Evolutionary conservation across 2,888 invertebrate species (phyloP).

Genomic region (Scaeva pyrastri): DNA sequence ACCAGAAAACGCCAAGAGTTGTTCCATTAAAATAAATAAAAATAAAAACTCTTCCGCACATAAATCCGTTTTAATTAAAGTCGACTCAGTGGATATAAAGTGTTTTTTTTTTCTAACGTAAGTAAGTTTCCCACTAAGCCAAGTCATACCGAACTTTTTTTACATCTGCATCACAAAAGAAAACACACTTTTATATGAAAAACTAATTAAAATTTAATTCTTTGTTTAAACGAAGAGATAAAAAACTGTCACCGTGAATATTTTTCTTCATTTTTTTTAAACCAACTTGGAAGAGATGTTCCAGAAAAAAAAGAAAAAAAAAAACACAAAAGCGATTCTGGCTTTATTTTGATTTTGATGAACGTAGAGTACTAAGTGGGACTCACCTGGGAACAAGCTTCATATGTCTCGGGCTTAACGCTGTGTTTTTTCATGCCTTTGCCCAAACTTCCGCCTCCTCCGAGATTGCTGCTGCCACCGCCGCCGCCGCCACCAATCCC

Average conservation of each 20-base stretch:
- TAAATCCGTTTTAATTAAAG: not conserved
- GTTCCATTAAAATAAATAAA: too few species aligned
- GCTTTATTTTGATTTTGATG: not conserved
- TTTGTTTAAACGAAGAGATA: not conserved
- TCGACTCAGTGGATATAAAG: not conserved
- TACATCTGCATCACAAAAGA: not conserved
- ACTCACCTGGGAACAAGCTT: conserved; percentile 83
- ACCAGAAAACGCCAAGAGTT: too few species aligned
- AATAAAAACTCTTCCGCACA: not conserved
- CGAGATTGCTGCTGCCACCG: conserved; percentile 33
- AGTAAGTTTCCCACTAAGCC: not conserved
- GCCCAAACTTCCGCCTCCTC: conserved; percentile 55
- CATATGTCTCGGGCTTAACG: conserved; percentile 83
- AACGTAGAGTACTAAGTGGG: not conserved
- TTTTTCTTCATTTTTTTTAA: not conserved
- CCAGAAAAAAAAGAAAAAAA: not conserved
- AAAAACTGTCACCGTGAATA: not conserved
- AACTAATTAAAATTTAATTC: conserved; percentile 19
- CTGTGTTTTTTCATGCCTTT: conserved; percentile 80
- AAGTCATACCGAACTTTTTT: too few species aligned
- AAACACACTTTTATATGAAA: not conserved
- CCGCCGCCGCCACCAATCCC: conserved; percentile 54
- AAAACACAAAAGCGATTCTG: not conserved
- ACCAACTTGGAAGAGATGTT: not conserved
- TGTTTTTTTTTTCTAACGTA: not conserved